Evolutionary conservation across 2,888 invertebrate species (phyloP).

Genomic region (Xanthia icteritia): DNA sequence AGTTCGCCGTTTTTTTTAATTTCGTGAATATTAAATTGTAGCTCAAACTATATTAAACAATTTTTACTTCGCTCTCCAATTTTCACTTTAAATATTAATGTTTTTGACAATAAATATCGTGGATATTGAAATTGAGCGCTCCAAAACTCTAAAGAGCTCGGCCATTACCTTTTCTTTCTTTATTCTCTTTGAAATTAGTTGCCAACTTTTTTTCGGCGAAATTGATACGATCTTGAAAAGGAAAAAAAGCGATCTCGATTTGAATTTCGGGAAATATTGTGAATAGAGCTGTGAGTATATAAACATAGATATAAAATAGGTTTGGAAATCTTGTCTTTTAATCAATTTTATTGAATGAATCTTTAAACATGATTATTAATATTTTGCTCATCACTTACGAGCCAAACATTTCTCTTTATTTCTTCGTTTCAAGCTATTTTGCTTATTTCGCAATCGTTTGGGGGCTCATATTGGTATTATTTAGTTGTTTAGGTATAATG

Average conservation of each 20-base stretch:
- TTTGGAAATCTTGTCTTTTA: slow-evolving; percentile 20
- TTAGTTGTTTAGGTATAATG: too few species aligned
- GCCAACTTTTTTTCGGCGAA: slow-evolving; percentile 56
- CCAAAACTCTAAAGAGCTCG: slow-evolving; percentile 56
- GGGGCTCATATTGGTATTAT: background rate
- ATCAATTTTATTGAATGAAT: slow-evolving; percentile 23
- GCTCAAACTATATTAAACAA: slow-evolving; percentile 42
- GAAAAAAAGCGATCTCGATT: slow-evolving; percentile 40
- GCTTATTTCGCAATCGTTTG: background rate
- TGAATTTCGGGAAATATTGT: slow-evolving; percentile 40
- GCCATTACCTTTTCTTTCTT: slow-evolving; percentile 59
- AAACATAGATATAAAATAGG: slow-evolving; percentile 7
- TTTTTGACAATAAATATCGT: slow-evolving; percentile 60
- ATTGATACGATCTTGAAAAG: slow-evolving; percentile 63
- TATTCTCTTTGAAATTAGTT: slow-evolving; percentile 66
- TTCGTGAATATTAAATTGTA: slow-evolving; percentile 24
- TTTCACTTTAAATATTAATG: slow-evolving; percentile 57
- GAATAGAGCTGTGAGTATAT: slow-evolving; percentile 40
- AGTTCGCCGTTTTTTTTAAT: slow-evolving; percentile 26
- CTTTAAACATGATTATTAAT: background rate
- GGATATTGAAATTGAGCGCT: slow-evolving; percentile 63
- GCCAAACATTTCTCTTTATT: background rate
- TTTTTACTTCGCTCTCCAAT: slow-evolving; percentile 42
- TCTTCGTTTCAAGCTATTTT: background rate
- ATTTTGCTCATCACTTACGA: background rate